Evolutionary conservation across 2,888 invertebrate genomes (phyloP).

Genomic region (Pilophorus perplexus): DNA sequence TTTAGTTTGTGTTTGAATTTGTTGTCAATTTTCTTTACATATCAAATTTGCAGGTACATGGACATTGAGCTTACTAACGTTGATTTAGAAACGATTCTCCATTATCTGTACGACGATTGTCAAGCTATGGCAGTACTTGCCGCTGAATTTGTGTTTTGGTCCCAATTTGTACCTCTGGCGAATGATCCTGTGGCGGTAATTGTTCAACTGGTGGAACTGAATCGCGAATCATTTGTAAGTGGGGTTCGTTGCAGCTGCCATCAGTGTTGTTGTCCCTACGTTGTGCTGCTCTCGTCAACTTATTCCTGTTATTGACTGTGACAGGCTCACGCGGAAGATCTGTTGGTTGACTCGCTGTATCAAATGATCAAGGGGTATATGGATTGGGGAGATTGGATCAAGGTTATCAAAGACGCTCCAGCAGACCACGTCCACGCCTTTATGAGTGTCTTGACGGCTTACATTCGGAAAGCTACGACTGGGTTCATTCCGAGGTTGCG

Average conservation of each 20-base stretch:
- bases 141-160: constrained; percentile 24
- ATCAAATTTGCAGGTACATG: constrained; percentile 13
- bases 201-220: constrained; percentile 24
- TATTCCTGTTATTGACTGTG: background rate
- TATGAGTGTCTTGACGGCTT: constrained; percentile 13
- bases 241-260: background rate
- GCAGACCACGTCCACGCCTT: constrained; percentile 13
- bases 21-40: too few species aligned
- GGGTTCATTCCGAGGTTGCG: constrained; percentile 20
- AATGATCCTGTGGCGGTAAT: constrained; percentile 21
- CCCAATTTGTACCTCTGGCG: constrained; percentile 17
- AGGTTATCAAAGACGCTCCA: constrained; percentile 6
- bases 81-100: constrained; percentile 12
- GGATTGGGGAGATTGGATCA: constrained; percentile 18
- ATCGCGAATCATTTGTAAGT: constrained; percentile 24
- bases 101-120: constrained; percentile 13
- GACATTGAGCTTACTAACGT: background rate
- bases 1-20: too few species aligned
- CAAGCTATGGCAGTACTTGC: constrained; percentile 13
- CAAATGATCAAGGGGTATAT: constrained; percentile 12
- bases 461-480: constrained; percentile 18
- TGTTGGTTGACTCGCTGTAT: constrained; percentile 9
- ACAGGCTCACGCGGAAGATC: constrained; percentile 18
- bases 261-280: background rate
- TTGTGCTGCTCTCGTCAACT: background rate